Base-by-base conservation (phyloP, 1,140 invertebrate species). In the Drosophila ficusphila region DNA sequence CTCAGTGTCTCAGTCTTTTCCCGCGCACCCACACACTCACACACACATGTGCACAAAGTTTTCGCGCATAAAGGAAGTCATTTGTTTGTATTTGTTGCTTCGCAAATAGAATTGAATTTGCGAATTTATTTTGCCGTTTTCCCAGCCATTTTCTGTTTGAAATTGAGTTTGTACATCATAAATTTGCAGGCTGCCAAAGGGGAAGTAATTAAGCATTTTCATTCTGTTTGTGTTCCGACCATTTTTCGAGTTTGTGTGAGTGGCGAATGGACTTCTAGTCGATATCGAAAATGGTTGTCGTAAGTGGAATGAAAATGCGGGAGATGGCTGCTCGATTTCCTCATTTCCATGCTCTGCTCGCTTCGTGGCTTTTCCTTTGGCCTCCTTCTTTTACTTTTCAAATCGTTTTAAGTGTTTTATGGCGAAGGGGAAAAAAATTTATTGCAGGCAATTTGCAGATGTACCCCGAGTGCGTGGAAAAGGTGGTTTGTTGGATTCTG, bases 391-490 rank as follows among this genome's bases (percentile, higher is more conserved):
- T 44, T 42, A 57, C 36, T 48, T 65, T 58, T 25, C 77, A 86
- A 88, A 81, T 76, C 82, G 76, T 88, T 86, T 88, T 81, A 88
- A 86, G 82, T 86, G 83, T 86, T 86, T 86, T 86, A 86, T 88
- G 77, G 69, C 56, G 82, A 86, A 78, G 69, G 46, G 76, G 68
- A 60, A 82, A 88, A 56, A 64, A 86, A 86, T 86, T 86, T 86
- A 86, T 86, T 86, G 74, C 82, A 82, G 78, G 58, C 82, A 86
- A 88, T 86, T 86, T 86, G 74, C 82, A 86, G 77, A 75, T 78
- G 70, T 82, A 70, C 62, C 61, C 51, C 56, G 36, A 31, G 12
- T 16, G 33, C n/a, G 4, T 19, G 69, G 7, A 7, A 44, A 54
- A 14, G 33, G 19, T 52, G 12, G 23, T 29, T 6, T 36, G 14